These are phyloP conservation scores for Sterrhoptilus dennistouni DNA, from an alignment of 2,113 vertebrate species.

Conservation along the genomic window DNA sequence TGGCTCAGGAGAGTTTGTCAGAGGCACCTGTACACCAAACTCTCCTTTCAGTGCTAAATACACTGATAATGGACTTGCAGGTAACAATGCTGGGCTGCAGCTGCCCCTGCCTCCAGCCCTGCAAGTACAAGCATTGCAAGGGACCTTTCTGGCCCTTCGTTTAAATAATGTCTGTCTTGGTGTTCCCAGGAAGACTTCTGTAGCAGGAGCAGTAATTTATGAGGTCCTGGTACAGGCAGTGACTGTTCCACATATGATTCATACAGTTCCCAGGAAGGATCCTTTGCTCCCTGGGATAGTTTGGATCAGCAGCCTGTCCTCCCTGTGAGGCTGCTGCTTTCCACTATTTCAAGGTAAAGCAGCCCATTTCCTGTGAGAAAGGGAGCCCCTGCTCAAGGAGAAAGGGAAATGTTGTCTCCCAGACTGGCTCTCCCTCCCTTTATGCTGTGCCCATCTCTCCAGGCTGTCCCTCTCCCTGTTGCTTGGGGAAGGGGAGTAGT, in stretches of 20 bases:
- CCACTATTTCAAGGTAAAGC: not conserved
- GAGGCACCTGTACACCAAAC: not conserved
- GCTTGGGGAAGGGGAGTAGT: not conserved
- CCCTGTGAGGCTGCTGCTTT: not conserved
- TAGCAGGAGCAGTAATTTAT: not conserved
- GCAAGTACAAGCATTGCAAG: not conserved
- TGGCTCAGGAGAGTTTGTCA: not conserved
- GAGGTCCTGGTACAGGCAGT: rapidly evolving
- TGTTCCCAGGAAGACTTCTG: not conserved
- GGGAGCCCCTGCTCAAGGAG: not conserved
- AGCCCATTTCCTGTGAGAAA: not conserved
- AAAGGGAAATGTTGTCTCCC: not conserved
- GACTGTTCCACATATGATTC: not conserved
- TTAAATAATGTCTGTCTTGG: not conserved
- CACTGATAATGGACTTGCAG: not conserved
- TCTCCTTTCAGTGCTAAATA: not conserved
- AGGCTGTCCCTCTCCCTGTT: not conserved
- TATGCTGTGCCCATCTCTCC: not conserved
- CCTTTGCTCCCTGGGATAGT: not conserved
- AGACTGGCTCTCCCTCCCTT: not conserved
- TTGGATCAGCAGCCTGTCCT: not conserved
- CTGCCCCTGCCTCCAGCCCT: not conserved
- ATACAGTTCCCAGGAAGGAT: not conserved
- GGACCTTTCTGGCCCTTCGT: not conserved
- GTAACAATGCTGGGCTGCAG: not conserved